Conservation (phyloP, 1,140 invertebrate species). For the Galendromus occidentalis region DNA sequence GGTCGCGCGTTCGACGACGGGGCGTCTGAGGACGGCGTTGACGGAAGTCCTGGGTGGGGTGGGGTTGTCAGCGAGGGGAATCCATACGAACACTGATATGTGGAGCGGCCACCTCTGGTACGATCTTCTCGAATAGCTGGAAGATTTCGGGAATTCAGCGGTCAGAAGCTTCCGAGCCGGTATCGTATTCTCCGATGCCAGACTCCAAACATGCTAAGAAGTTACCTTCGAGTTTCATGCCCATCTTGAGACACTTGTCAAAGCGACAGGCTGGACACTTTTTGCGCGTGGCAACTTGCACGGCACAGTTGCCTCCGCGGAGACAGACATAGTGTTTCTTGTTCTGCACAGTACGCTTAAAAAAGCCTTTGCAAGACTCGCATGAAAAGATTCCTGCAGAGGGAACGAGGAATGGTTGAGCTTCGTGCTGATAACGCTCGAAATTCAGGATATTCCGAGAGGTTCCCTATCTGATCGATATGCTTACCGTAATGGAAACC, state of each 20-base stretch:
- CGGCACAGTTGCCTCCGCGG: conserved; percentile 66
- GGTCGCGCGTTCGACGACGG: not conserved
- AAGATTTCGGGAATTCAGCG: conserved; percentile 13
- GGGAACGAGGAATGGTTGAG: not conserved
- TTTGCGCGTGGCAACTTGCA: conserved; percentile 71
- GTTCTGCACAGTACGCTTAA: conserved; percentile 93
- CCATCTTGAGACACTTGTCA: conserved; percentile 80
- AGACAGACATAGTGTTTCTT: conserved; percentile 88
- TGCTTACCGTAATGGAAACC: conserved; percentile 66
- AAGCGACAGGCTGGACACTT: conserved; percentile 94
- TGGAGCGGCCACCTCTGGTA: conserved; percentile 77
- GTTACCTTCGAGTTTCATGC: conserved; percentile 88
- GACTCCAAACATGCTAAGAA: conserved; percentile 1
- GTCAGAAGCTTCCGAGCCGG: not conserved
- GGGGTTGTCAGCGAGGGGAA: conserved; percentile 38
- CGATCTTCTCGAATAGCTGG: conserved; percentile 78
- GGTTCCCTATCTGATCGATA: not conserved
- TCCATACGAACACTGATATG: conserved; percentile 78
- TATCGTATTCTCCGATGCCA: not conserved
- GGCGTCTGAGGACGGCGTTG: not conserved
- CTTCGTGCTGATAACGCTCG: not conserved
- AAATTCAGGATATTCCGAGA: not conserved
- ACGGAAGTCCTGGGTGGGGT: not conserved
- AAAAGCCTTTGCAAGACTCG: conserved; percentile 92
- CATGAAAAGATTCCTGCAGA: conserved; percentile 59